phyloP scores from a whole-genome alignment of 2,797 vertebrate species.

The Silurus aristotelis region DNA sequence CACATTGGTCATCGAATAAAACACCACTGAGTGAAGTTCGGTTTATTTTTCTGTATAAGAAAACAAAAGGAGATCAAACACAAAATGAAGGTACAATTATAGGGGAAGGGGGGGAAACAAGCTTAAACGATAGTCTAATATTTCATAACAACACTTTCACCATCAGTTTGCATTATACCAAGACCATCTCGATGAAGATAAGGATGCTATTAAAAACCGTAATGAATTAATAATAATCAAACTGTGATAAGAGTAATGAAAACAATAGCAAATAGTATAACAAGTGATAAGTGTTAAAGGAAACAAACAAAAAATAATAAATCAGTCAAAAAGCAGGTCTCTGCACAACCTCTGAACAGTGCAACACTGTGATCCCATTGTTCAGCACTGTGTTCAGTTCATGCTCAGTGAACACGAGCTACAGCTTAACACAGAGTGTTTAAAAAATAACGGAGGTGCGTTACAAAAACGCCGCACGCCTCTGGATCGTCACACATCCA shows the following conservation, averaged over 20 bases:
- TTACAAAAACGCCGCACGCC: conserved; percentile 56
- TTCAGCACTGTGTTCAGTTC: conserved; percentile 72
- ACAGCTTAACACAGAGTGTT: conserved; percentile 66
- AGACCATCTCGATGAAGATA: conserved; percentile 73
- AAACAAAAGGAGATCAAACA: conserved; percentile 81
- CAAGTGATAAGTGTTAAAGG: conserved; percentile 83
- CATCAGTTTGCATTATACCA: conserved; percentile 79
- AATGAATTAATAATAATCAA: conserved; percentile 79
- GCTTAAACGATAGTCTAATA: conserved; percentile 81
- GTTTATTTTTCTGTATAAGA: conserved; percentile 84
- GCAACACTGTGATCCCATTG: conserved; percentile 76
- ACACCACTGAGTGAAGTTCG: conserved; percentile 66
- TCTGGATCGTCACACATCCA: conserved; percentile 60
- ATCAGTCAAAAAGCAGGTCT: conserved; percentile 78
- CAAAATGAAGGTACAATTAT: conserved; percentile 81
- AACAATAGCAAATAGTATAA: conserved; percentile 79
- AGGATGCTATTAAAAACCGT: conserved; percentile 75
- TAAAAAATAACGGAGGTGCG: conserved; percentile 44
- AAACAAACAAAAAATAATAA: conserved; percentile 70
- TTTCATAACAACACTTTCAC: conserved; percentile 80
- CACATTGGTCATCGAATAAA: conserved; percentile 3
- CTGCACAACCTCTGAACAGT: conserved; percentile 78
- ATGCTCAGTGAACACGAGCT: conserved; percentile 72
- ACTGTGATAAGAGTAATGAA: conserved; percentile 79
- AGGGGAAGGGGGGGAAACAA: conserved; percentile 68